Conservation (phyloP, 2,113 vertebrate genomes). For the Ciconia maguari region DNA sequence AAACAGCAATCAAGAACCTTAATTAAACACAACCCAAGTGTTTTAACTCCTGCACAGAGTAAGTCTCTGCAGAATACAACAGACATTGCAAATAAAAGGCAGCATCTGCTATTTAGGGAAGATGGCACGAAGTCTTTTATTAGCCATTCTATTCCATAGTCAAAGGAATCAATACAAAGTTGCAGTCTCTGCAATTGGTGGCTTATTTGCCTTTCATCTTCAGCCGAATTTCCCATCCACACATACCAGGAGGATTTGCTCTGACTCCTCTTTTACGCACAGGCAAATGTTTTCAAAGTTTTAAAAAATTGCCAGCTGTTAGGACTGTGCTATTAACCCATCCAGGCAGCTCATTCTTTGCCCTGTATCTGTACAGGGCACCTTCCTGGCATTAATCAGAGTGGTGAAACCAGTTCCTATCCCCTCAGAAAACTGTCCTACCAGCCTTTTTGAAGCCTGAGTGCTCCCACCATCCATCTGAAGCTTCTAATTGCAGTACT, state of each 20-base stretch:
- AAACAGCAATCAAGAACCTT: too few species aligned
- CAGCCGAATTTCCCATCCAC: background rate
- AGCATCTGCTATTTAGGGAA: background rate
- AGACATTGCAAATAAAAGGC: background rate
- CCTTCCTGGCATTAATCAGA: background rate
- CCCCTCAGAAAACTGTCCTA: background rate
- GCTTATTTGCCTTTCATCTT: fast-evolving
- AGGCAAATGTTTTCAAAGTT: background rate
- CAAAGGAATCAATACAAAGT: background rate
- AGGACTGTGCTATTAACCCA: too few species aligned
- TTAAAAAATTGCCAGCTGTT: background rate
- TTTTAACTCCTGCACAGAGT: background rate
- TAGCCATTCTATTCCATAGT: background rate
- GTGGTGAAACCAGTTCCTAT: background rate
- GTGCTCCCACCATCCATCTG: too few species aligned
- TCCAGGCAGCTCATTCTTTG: background rate
- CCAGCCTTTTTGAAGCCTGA: background rate
- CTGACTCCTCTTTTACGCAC: background rate
- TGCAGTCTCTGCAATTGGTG: background rate
- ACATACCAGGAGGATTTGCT: background rate
- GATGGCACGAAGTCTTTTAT: background rate
- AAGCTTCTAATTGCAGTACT: background rate
- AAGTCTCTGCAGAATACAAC: background rate
- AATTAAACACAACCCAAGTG: background rate
- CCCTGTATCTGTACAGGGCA: background rate